A percentile compares a stretch with the other conserved stretches of the same genome.
Evolutionary conservation across 2,113 vertebrate species (phyloP).

Genomic region (Prunella himalayana): DNA sequence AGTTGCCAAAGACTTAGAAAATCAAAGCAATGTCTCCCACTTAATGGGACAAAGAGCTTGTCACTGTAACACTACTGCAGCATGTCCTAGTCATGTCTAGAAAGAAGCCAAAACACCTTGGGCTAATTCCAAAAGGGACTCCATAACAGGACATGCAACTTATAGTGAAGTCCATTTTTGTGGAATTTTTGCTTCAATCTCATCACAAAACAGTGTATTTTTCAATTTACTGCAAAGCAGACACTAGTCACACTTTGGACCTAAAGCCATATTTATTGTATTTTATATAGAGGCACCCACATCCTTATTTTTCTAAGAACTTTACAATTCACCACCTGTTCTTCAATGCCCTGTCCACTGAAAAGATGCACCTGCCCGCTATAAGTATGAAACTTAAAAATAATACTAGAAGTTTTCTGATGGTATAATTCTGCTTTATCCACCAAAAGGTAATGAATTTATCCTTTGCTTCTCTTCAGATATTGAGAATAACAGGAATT

Average conservation of each 20-base stretch:
- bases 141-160: not conserved
- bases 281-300: not conserved
- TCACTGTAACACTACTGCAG: not conserved
- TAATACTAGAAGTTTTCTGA: not conserved
- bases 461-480: not conserved
- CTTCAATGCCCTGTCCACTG: not conserved
- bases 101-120: not conserved
- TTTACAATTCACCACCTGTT: not conserved
- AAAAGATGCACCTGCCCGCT: not conserved
- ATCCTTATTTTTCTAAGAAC: not conserved
- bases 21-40: not conserved
- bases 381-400: not conserved
- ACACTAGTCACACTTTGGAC: not conserved
- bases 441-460: not conserved
- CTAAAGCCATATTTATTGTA: not conserved
- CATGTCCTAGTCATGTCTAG: not conserved
- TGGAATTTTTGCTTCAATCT: not conserved
- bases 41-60: not conserved
- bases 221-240: not conserved
- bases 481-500: not conserved
- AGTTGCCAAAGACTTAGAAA: not conserved
- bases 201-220: not conserved
- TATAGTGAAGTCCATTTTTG: accelerated
- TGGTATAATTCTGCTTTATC: not conserved
- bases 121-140: not conserved